These are phyloP conservation scores for Monopis laevigella DNA, from an alignment of 2,888 invertebrate genomes.

Conservation along the genomic window DNA sequence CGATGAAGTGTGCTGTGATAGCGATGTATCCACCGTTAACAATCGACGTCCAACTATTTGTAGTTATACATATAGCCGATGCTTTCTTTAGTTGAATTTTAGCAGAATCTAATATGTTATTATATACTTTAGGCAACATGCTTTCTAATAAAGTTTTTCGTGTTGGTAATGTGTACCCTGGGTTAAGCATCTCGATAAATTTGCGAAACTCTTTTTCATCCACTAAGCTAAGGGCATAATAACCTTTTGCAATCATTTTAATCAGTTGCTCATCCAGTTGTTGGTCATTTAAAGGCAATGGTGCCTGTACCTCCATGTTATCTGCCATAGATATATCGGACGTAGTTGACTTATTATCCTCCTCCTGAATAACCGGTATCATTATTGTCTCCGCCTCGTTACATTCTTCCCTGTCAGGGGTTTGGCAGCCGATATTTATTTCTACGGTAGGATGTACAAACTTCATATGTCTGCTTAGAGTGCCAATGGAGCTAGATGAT, in stretches of 20 bases:
- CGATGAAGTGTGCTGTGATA: conserved; percentile 13
- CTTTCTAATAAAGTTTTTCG: conserved; percentile 15
- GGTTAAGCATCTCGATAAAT: conserved; percentile 10
- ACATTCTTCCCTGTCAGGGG: neutral
- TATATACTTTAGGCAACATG: conserved; percentile 9
- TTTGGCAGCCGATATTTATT: neutral
- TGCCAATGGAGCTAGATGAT: conserved; percentile 15
- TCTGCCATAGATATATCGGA: no score
- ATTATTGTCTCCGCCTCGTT: no score
- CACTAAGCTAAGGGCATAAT: conserved; percentile 18
- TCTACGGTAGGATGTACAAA: conserved; percentile 16
- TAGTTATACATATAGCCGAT: conserved; percentile 17
- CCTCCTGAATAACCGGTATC: no score
- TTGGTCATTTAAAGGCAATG: neutral
- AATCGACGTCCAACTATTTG: conserved; percentile 16
- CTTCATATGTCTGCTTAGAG: conserved; percentile 18
- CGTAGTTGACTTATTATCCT: no score
- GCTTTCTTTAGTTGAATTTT: conserved; percentile 14
- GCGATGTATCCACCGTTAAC: conserved; percentile 10
- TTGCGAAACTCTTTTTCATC: conserved; percentile 13
- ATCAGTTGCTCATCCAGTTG: conserved; percentile 5
- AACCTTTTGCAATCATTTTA: conserved; percentile 19
- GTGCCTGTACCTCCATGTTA: no score
- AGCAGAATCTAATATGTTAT: neutral
- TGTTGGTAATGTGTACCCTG: conserved; percentile 12